Evolutionary conservation across 2,113 vertebrate species (phyloP).

Genomic region (Aleadryas rufinucha): DNA sequence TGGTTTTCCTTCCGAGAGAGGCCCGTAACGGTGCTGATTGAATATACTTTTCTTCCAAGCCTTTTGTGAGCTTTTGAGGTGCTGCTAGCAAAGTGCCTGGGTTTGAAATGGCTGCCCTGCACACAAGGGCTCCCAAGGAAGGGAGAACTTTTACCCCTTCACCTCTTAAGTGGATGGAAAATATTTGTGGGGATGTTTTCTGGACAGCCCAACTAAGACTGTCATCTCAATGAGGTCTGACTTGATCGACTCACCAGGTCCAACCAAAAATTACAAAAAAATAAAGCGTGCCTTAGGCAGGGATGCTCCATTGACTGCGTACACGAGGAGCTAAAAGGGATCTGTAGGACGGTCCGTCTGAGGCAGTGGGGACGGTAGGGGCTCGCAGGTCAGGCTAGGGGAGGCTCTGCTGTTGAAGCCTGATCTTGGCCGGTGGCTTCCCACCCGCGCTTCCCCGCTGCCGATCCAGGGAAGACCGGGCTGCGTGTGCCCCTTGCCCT

Average conservation of each 20-base stretch:
- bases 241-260: background rate
- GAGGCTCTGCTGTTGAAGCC: background rate
- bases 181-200: background rate
- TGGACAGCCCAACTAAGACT: background rate
- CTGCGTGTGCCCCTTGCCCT: background rate
- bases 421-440: background rate
- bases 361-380: background rate
- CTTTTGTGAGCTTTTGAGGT: background rate
- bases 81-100: background rate
- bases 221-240: background rate
- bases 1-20: background rate
- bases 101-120: background rate
- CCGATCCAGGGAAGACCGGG: background rate
- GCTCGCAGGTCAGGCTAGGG: background rate
- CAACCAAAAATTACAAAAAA: background rate
- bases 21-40: background rate
- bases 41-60: background rate
- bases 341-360: accelerated
- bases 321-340: too few relatives aligned
- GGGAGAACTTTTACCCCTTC: background rate
- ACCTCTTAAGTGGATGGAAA: background rate
- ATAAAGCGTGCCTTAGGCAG: background rate
- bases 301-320: background rate
- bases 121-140: background rate
- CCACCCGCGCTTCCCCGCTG: background rate